Evolutionary conservation across 2,113 vertebrate species (phyloP), one percentile per base, ranked within the genome.

Genomic region (human): DNA sequence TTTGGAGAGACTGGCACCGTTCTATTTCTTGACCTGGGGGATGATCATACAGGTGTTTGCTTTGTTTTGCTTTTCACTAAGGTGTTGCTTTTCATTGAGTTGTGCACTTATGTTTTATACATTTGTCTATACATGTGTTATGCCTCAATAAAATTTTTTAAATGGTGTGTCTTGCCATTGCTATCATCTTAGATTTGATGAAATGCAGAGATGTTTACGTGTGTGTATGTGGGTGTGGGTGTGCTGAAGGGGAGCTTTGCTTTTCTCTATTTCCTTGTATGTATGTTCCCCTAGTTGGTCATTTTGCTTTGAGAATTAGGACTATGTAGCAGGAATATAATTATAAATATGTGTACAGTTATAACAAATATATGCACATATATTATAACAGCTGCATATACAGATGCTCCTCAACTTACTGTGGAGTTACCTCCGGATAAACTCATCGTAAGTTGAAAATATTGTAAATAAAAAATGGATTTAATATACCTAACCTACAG

Each of bases 141-240:
- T 73, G 27, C 68, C 40, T 92, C 48, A 43, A 32, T 38, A 40
- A 20, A 12, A 6, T 73, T 88, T 59, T 50, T 0, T 45, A 90
- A 75, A 55, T 52, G 64, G 1, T 8, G 16, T 72, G 18, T n/a
- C 20, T 80, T 92, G 6, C 64, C n/a, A 73, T 92, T 83, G 91
- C 9, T 79, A 97, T 35, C 64, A 48, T 93, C 75, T 92, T 73
- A 35, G n/a, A 82, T 48, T 59, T 48, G 52, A 89, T 96, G 50
- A 92, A 96, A 59, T 68, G 55, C 40, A 92, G 78, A 80, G 27
- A 16, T 38, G 10, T 55, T 40, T 57, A 5, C 55, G 32, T 86
- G 32, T 35, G 2, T 78, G 4, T 72, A 38, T 79, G 1, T 89
- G 18, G 57, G 8, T 40, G 16, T 84, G 30, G 8, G 35, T n/a